These are phyloP conservation scores for Phengaris alcon DNA, from an alignment of 2,888 invertebrate species.

Conservation along the genomic window DNA sequence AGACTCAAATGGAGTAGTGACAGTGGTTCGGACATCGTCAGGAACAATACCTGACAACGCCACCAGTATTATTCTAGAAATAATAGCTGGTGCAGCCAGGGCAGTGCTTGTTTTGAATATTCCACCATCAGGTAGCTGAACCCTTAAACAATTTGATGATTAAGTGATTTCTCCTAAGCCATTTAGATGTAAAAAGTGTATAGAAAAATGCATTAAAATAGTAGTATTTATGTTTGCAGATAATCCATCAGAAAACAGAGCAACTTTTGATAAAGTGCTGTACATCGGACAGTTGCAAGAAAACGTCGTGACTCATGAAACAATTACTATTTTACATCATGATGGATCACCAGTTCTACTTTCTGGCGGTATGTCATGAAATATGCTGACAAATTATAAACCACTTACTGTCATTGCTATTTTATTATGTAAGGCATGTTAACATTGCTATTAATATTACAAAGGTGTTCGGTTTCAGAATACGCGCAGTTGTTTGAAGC, in stretches of 20 bases:
- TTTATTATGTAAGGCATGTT: background rate
- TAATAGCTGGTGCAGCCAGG: background rate
- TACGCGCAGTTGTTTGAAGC: constrained; percentile 50
- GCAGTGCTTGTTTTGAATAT: background rate
- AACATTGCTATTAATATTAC: background rate
- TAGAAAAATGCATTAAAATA: too few relatives aligned
- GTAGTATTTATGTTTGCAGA: background rate
- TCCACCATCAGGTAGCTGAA: background rate
- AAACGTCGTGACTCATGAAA: constrained; percentile 52
- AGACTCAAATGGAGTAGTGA: background rate
- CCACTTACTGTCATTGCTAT: background rate
- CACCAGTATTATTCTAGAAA: background rate
- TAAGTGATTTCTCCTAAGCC: too few relatives aligned
- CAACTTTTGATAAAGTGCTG: constrained; percentile 54
- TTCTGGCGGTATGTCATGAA: constrained; percentile 50
- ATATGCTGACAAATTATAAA: background rate
- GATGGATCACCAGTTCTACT: constrained; percentile 47
- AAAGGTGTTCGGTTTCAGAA: constrained; percentile 43
- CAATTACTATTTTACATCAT: constrained; percentile 50
- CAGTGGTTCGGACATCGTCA: background rate
- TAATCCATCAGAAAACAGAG: constrained; percentile 35
- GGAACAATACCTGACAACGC: background rate
- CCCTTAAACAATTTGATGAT: background rate
- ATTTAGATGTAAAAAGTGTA: too few relatives aligned
- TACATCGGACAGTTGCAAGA: constrained; percentile 53